Base-by-base conservation (phyloP, 2,888 invertebrate genomes). In the Lepetodrilus schrolli region DNA sequence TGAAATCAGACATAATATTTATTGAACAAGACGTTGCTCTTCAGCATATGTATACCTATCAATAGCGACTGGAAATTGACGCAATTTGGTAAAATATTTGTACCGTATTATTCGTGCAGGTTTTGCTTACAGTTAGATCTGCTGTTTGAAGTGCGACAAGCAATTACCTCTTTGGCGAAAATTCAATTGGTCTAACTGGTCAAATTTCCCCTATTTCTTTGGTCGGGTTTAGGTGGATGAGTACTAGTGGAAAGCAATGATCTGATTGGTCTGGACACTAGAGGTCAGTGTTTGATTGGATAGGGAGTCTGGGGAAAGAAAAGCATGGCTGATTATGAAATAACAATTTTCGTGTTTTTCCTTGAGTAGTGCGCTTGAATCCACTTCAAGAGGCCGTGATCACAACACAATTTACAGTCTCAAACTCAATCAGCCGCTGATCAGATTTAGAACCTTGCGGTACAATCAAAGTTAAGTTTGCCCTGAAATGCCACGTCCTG, bases 331-430 rank as follows among this genome's bases (percentile, higher is more conserved):
- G 48, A 66, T 65, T 65, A 36, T 43, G 37, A 72, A 72, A 65
- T 65, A 72, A 72, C 65, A 65, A 66, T 17, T 10, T 21, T 66
- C 20, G 66, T 72, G 72, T 72, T 72, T 48, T 72, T 72, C 51
- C 47, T 38, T 13, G 72, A 72, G 66, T 66, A 37, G 47, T n/a
- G 36, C 26, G 37, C 30, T 47, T 48, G 47, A 65, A 34, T 72
- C 66, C 43, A 30, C 26, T 38, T 21, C 58, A 48, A 72, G 30
- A 43, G 66, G 37, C 48, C 38, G 20, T 48, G 65, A 72, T 65
- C 66, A 65, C 38, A 10, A 37, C 30, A 66, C 47, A 47, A 65
- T 58, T 72, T 72, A 66, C n/a, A n/a, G n/a, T 72, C 48, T 20
- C 65, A 66, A 72, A 66, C 47, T 58, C 30, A 72, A 72, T 48